Evolutionary conservation across 2,888 invertebrate species (phyloP), one percentile per base, ranked within the genome.

Genomic region (Tiliacea citrago): DNA sequence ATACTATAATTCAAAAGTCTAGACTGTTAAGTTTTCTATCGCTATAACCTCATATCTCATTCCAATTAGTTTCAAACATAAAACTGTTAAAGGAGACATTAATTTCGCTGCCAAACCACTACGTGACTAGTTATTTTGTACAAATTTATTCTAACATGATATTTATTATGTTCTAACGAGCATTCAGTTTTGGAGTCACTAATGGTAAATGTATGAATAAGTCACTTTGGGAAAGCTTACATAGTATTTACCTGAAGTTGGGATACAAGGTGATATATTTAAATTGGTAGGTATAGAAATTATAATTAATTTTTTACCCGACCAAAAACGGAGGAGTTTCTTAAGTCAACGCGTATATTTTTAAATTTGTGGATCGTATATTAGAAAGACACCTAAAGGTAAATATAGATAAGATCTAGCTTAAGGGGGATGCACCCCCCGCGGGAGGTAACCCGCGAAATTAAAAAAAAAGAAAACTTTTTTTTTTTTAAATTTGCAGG

Each of bases 51-150:
- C 42, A 62, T 71, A 67, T 58, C 12, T 81, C 61, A 77, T 61
- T 70, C 55, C 66, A 79, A 83, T 75, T 81, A 74, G 62, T 29
- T 60, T 24, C 39, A 24, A 45, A 67, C 49, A 73, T 60, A 67
- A 76, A 80, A 63, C 39, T 53, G 18, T 51, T 68, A 60, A 58
- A 61, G 8, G 58, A 66, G 18, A 73, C 57, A 79, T 75, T 68
- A 18, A 80, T 68, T 68, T 70, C 42, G 18, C 29, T 70, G 62
- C 61, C 51, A 62, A 45, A 63, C 16, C 21, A 24, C 39, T 73
- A 57, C 51, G 29, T 70, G 45, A 65, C 71, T 57, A 42, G 55
- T 68, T 78, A 68, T 49, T 82, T 62, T 24, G 18, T 45, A 60
- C n/a, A 35, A 57, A 70, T 61, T 13, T 70, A 75, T 82, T 63